Conservation (phyloP, 2,797 vertebrate species). For the Mareca strepera region DNA sequence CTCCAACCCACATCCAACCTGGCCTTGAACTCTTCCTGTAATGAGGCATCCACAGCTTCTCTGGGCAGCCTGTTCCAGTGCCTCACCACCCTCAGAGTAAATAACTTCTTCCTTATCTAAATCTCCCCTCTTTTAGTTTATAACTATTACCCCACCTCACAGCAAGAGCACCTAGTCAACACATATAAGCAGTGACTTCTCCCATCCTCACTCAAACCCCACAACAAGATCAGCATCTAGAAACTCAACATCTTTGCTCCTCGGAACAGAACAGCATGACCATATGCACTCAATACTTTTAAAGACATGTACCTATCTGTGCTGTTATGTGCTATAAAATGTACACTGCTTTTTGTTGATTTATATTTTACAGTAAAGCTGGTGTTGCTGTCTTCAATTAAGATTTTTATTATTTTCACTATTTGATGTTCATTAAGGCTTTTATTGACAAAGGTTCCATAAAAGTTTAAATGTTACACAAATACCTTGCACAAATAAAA, state of each 20-base stretch:
- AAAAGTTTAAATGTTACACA: background rate
- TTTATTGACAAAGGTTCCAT: background rate
- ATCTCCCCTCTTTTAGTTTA: too few species aligned
- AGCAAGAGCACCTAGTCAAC: background rate
- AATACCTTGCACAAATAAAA: background rate
- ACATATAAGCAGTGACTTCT: background rate
- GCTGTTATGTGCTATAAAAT: background rate
- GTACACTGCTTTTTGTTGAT: background rate
- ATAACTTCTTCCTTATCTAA: too few species aligned
- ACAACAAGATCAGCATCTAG: background rate
- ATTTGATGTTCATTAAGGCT: background rate
- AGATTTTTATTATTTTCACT: constrained; percentile 16
- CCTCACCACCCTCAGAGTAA: too few species aligned
- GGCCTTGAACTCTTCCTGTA: too few species aligned
- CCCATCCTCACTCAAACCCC: background rate
- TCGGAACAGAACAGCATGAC: background rate
- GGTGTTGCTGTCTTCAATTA: background rate
- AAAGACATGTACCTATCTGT: background rate
- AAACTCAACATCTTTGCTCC: background rate
- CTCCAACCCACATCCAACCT: too few species aligned
- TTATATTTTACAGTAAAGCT: constrained; percentile 8
- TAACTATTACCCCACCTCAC: background rate
- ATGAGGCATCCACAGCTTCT: too few species aligned
- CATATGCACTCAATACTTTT: background rate
- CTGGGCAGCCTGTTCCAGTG: too few species aligned